These are phyloP conservation scores for Euphonia xanthogaster DNA, from an alignment of 2,797 vertebrate genomes.

Conservation along the genomic window DNA sequence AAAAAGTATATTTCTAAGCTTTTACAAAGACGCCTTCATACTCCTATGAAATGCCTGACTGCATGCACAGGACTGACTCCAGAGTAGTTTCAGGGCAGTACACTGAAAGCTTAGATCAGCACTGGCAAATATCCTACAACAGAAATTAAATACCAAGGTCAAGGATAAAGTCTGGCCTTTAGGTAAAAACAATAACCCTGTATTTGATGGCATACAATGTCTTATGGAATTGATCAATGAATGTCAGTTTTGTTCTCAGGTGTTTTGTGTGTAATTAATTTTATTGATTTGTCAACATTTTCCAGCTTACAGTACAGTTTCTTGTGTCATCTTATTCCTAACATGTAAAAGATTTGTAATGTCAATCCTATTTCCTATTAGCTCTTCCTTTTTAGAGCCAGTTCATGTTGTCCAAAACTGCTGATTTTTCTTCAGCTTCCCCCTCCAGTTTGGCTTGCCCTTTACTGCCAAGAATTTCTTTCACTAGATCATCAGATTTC, in stretches of 20 bases:
- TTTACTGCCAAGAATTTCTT: background rate
- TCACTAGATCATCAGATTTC: background rate
- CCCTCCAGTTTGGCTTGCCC: background rate
- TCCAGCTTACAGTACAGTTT: background rate
- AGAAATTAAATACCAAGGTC: background rate
- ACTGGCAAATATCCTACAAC: background rate
- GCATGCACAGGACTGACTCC: background rate
- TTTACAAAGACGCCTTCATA: background rate
- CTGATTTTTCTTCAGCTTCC: background rate
- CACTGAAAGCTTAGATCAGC: background rate
- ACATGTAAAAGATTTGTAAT: background rate
- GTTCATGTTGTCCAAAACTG: background rate
- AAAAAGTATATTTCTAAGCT: background rate
- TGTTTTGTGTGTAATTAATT: background rate
- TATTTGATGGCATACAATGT: background rate
- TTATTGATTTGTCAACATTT: background rate
- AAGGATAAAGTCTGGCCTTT: background rate
- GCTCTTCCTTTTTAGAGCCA: background rate
- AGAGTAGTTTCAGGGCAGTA: background rate
- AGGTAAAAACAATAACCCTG: background rate
- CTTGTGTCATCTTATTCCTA: background rate
- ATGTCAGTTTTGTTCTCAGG: background rate
- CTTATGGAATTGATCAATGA: background rate
- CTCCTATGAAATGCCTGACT: background rate
- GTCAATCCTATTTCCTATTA: background rate